Base-by-base conservation (phyloP, 2,888 invertebrate species). In the Serrognathus titanus region DNA sequence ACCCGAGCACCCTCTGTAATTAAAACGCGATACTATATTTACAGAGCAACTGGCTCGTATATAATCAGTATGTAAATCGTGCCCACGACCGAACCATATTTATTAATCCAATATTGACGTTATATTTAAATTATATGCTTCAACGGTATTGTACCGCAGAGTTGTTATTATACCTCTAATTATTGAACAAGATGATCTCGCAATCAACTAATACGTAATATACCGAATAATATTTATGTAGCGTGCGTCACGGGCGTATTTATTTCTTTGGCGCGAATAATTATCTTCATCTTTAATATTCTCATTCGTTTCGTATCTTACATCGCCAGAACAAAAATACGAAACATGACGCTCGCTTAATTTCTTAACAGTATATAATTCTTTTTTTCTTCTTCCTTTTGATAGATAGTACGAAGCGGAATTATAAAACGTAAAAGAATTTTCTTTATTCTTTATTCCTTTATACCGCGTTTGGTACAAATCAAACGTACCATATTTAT, bases 51-150 rank as follows among this genome's bases (percentile, higher is more conserved):
- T 56, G 48, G 41, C 41, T 45, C 50, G 40, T 45, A 65, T 71
- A 73, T 75, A 75, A 75, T 75, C 75, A 74, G 74, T 75, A 75
- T 75, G 75, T 75, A 75, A 75, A 75, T 75, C 75, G 74, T 74
- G 73, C 69, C 71, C 72, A 73, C 73, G 73, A 73, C 65, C 63
- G 68, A 61, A 69, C 73, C 69, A 70, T 73, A 74, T 75, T 75
- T 75, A 75, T 75, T 75, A 74, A 72, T 71, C 70, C 73, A 71
- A 72, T 72, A 72, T 71, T 71, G 71, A 71, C 71, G 69, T 72
- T 71, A 74, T 74, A 75, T 68, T 68, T 63, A 69, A 69, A 69
- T 75, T 74, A 75, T 70, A 73, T 66, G 71, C 66, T 69, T 71
- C 70, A 69, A 69, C 64, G 59, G 71, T 73, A 72, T 70, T 72